Base-by-base conservation (phyloP, 2,888 invertebrate species). In the Barypeithes pellucidus region DNA sequence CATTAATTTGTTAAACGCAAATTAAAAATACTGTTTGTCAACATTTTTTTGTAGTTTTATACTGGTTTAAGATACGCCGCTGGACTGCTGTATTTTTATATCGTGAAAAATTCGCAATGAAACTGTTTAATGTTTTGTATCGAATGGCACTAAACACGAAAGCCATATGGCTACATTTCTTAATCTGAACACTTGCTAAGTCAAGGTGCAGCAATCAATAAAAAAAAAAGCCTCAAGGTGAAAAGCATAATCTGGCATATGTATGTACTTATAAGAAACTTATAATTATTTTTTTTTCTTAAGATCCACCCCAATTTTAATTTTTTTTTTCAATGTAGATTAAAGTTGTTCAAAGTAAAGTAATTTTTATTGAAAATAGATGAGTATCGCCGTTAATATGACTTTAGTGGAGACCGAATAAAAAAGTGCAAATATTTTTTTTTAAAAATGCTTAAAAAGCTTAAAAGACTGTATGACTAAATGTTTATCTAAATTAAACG, bases 111-210 rank as follows among this genome's bases (percentile, higher is more conserved):
- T 41, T 39, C 36, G 20, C 18, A 41, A 41, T 61, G 14, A 24
- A 43, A 29, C 12, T 41, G 24, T 61, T 36, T 41, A 29, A 39
- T 60, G 43, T 43, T 45, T 60, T 43, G 24, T 61, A 43, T 45
- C 22, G 29, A 61, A 45, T 43, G 61, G 22, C 33, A 43, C 61
- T 16, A 43, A 24, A 61, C 43, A 61, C 43, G 61, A 45, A 45
- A 24, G 43, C 61, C 61, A 61, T 43, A 61, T 61, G 61, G 22
- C 16, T 61, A 45, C 14, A 61, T 61, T 61, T 61, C 61, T 61
- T 61, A 61, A 61, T 9, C 45, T 16, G 29, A 41, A 24, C 14
- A 29, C 24, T 11, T 14, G 45, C 45, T 45, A 61, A 41, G 24
- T 61, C 61, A 61, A 61, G 61, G 61, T 14, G 24, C 43, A 43